Base-by-base conservation (phyloP, 2,888 invertebrate species). In the Nezara viridula region DNA sequence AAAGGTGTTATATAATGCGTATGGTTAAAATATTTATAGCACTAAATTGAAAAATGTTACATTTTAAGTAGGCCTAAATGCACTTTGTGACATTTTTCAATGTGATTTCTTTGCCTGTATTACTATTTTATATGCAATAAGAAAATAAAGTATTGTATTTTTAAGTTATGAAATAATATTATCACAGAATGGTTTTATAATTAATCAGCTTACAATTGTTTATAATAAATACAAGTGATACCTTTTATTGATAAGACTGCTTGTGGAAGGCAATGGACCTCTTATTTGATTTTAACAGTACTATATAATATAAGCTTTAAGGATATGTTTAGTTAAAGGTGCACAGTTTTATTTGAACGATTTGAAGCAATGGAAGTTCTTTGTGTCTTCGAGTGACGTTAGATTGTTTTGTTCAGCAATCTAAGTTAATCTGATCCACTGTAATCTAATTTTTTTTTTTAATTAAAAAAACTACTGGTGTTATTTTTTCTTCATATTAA, bases 121-220 rank as follows among this genome's bases (percentile, higher is more conserved):
- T 81, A 81, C n/a, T 44, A 47, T 81, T 40, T 81, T 81, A 81
- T 44, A 44, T 44, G 81, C 32, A 81, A 81, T n/a, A 81, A 47
- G 40, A 24, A 37, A 81, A 44, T 44, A 44, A 81, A 81, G 81
- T 81, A 85, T 49, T 27, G 85, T 85, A 85, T 85, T 85, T 85
- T 85, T 85, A 44, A 49, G 50, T 49, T 49, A 47, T 44, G 40
- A 40, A 85, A n/a, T 40, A 44, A 27, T 44, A 32, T 47, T 47
- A 85, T 49, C 7, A 44, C 32, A 73, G 37, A 37, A 73, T 37
- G 27, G 32, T 37, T 73, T 32, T 27, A 27, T 27, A 60, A 60
- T 27, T 60, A 60, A 27, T n/a, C 55, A n/a, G 9, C 55, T 55
- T n/a, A 7, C n/a, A 55, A 55, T 55, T n/a, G n/a, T 7, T 55